These are phyloP conservation scores for Clarias gariepinus DNA, from an alignment of 2,113 vertebrate species.

Conservation along the genomic window DNA sequence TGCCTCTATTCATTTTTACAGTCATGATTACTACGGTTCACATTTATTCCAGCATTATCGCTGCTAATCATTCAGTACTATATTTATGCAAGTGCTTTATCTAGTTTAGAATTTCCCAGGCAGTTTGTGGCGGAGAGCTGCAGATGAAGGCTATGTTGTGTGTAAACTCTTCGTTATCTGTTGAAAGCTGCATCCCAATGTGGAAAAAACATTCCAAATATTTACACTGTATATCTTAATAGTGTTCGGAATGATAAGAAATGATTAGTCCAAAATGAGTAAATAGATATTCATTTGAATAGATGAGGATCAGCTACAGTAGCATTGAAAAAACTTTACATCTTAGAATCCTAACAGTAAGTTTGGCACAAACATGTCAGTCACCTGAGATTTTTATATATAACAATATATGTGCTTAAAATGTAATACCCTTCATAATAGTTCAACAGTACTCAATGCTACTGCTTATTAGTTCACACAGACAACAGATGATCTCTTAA, in stretches of 20 bases:
- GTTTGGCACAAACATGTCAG: background rate
- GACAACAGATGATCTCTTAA: background rate
- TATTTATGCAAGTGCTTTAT: background rate
- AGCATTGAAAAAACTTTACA: background rate
- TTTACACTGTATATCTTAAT: constrained; percentile 16
- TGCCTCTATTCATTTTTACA: background rate
- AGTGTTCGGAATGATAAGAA: background rate
- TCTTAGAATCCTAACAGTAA: too few species aligned
- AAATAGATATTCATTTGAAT: background rate
- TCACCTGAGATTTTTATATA: background rate
- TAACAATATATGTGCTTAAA: background rate
- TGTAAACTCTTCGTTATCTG: constrained; percentile 5
- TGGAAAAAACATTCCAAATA: background rate
- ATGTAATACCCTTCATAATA: background rate
- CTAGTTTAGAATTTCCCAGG: background rate
- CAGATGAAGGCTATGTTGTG: background rate
- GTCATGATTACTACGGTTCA: background rate
- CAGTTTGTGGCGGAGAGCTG: background rate
- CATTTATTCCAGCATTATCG: background rate
- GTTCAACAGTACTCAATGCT: background rate
- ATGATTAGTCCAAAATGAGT: background rate
- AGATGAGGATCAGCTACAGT: background rate
- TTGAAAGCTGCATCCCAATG: background rate
- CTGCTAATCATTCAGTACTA: background rate
- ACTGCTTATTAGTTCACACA: background rate